Percentiles rank a stretch among this genome's conserved stretches.
phyloP scores from a whole-genome alignment of 2,888 invertebrate species.

The Cephus rjabovi region DNA sequence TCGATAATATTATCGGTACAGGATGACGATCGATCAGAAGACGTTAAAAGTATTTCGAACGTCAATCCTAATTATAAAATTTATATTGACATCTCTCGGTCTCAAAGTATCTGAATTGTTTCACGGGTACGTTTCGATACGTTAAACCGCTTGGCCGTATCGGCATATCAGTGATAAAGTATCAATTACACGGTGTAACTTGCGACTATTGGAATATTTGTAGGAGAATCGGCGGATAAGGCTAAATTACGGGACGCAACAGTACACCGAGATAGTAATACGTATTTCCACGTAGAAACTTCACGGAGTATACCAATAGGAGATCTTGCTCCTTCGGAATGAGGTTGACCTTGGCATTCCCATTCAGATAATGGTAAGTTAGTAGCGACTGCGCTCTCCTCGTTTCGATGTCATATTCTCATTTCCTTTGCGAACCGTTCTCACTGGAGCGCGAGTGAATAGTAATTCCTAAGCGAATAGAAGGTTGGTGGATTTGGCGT shows the following conservation, averaged over 20 bases:
- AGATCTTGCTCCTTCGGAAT: constrained; percentile 39
- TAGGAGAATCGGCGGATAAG: neutral
- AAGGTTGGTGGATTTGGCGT: neutral
- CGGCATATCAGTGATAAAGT: neutral
- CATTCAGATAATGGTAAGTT: constrained; percentile 48
- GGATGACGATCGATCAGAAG: neutral
- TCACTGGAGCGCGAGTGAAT: neutral
- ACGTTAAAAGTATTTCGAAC: neutral
- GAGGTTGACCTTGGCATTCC: constrained; percentile 60
- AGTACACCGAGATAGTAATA: neutral
- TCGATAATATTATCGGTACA: neutral
- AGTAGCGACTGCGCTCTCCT: constrained; percentile 11
- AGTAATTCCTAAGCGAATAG: neutral
- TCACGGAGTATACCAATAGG: neutral
- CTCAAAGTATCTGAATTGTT: neutral
- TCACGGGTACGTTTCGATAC: neutral
- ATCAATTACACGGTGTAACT: neutral
- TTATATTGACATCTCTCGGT: neutral
- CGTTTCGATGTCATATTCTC: constrained; percentile 36
- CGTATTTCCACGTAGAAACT: neutral
- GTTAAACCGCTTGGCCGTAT: neutral
- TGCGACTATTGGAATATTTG: neutral
- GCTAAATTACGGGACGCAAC: neutral
- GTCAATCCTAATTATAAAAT: neutral
- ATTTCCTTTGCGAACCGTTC: constrained; percentile 26